Percentiles rank a stretch among this genome's conserved stretches.
Conservation (phyloP, 2,113 vertebrate species). For the Elgaria multicarinata region DNA sequence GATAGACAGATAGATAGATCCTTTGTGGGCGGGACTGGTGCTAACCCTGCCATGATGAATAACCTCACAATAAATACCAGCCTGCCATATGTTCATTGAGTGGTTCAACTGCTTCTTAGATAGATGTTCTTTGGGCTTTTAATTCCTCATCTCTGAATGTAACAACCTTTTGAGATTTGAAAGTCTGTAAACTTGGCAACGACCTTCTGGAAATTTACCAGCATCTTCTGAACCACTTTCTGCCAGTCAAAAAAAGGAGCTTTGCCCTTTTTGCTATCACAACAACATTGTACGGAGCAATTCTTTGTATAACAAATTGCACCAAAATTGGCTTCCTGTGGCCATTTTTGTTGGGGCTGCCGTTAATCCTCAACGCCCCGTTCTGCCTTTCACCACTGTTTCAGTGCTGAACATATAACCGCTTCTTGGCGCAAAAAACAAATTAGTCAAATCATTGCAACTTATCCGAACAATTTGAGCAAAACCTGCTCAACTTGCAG, state of each 20-base stretch:
- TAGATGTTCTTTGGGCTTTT: conserved; percentile 15
- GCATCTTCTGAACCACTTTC: not conserved
- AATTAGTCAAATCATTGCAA: not conserved
- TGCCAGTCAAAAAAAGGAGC: conserved; percentile 22
- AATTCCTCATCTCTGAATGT: conserved; percentile 28
- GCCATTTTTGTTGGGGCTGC: not conserved
- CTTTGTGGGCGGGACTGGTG: conserved; percentile 17
- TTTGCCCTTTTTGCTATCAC: conserved; percentile 23
- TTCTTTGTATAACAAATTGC: not conserved
- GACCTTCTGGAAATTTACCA: conserved; percentile 41
- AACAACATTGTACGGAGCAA: conserved; percentile 1
- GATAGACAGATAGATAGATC: conserved; percentile 9
- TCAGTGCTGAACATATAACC: too few relatives aligned
- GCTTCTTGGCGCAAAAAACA: not conserved
- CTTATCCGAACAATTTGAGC: not conserved
- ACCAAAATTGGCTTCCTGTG: conserved; percentile 2
- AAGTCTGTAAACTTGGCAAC: conserved; percentile 12
- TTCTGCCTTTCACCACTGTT: too few relatives aligned
- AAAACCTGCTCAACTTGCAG: not conserved
- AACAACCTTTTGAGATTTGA: conserved; percentile 51
- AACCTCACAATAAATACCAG: conserved; percentile 45
- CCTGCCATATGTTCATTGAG: not conserved
- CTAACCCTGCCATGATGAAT: conserved; percentile 22
- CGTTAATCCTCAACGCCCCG: too few relatives aligned
- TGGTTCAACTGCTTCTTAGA: not conserved